A percentile compares a stretch with the other conserved stretches of the same genome.
Evolutionary conservation across 2,113 vertebrate genomes (phyloP).

Genomic region (Genyomyrus donnyi): DNA sequence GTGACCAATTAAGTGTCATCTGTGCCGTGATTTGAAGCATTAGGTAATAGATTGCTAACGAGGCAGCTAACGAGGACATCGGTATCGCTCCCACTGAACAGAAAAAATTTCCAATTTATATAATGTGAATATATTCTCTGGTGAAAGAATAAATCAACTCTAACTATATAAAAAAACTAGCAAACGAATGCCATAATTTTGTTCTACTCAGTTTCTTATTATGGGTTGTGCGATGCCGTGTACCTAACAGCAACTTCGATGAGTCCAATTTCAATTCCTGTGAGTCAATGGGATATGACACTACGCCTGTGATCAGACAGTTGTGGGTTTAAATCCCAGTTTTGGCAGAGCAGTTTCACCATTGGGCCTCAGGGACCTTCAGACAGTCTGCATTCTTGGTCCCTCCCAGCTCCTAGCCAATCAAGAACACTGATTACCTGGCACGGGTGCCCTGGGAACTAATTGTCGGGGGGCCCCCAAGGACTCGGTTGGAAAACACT

Average conservation of each 20-base stretch:
- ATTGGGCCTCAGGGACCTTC: background rate
- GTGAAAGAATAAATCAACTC: background rate
- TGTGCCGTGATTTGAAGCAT: background rate
- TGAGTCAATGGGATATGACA: background rate
- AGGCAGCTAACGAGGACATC: background rate
- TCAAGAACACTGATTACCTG: background rate
- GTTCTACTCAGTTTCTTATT: background rate
- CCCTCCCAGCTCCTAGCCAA: background rate
- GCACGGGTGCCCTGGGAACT: background rate
- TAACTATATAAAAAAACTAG: background rate
- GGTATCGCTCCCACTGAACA: background rate
- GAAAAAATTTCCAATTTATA: background rate
- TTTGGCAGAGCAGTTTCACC: background rate
- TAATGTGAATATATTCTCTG: background rate
- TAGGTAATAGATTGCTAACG: background rate
- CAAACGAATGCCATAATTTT: background rate
- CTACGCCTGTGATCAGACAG: background rate
- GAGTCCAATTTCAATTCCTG: background rate
- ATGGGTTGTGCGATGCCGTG: background rate
- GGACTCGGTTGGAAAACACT: background rate
- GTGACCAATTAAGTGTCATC: background rate
- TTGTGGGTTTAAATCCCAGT: background rate
- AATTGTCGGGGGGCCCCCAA: background rate
- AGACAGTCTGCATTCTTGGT: background rate
- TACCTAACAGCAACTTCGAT: background rate